Base-by-base conservation (phyloP, 2,797 vertebrate genomes). In the Sebastiscus tertius region DNA sequence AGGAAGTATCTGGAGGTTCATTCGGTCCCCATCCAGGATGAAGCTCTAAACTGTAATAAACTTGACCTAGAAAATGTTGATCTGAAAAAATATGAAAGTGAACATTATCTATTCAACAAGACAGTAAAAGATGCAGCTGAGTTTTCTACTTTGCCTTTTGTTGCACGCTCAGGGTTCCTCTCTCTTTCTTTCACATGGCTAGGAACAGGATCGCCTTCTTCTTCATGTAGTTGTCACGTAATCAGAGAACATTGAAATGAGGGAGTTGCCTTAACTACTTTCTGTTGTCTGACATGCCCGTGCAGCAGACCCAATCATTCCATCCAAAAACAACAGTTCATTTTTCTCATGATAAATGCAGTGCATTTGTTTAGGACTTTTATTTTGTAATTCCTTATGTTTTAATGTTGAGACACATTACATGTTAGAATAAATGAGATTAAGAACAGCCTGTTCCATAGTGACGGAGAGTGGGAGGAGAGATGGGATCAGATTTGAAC, bases 251-350 rank as follows among this genome's bases (percentile, higher is more conserved):
- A 34, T 74, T 64, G 27, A 56, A 62, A 16, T 29, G 5, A 67
- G 7, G 16, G 9, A 8, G 3, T 49, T 61, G 24, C 67, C 20
- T 72, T 70, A 26, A 26, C 10, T 34, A 18, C 72, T 79, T 31
- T 33, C 20, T 49, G n/a, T 63, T 52, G 73, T 42, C 16, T 22
- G 1, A n/a, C 6, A 27, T 36, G 13, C 55, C 42, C 20, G 4
- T n/a, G 29, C 76, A 26, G 59, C 46, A 36, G 31, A 64, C 63
- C 49, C 64, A 79, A 59, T 71, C 73, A 76, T 80, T 88, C 72
- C 82, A 82, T 83, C 67, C 68, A 80, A 39, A 69, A n/a, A 72
- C 2, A 34, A 16, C 31, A 39, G 20, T 22, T 36, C 4, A 27
- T 12, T 77, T 34, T 67, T 66, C 14, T 55, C 6, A 72, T 77